phyloP scores from a whole-genome alignment of 2,888 invertebrate genomes.

The Trachelus tabidus region DNA sequence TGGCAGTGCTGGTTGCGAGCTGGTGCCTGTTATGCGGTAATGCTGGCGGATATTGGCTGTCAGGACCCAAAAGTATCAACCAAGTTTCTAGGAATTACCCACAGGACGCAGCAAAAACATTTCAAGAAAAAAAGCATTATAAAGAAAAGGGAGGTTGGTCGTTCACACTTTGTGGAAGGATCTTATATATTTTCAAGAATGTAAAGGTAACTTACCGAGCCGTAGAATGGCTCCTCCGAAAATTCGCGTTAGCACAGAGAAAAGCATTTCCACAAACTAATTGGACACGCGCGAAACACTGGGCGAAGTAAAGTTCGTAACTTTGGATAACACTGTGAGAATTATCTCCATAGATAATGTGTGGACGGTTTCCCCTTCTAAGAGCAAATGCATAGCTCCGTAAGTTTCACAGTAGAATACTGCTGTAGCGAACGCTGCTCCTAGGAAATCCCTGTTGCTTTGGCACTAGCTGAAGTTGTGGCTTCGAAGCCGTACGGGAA shows the following conservation, averaged over 20 bases:
- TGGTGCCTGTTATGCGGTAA: neutral
- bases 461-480: neutral
- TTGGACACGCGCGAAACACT: neutral
- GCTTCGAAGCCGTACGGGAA: conserved; percentile 9
- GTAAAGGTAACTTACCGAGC: neutral
- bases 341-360: neutral
- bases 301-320: too few relatives aligned
- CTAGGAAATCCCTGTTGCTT: conserved; percentile 1
- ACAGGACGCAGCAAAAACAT: neutral
- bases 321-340: neutral
- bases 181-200: neutral
- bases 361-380: neutral
- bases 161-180: neutral
- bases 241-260: neutral
- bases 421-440: neutral
- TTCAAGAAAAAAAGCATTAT: too few relatives aligned
- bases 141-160: neutral
- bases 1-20: neutral
- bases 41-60: neutral
- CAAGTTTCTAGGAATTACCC: neutral
- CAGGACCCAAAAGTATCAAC: neutral
- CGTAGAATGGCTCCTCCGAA: neutral
- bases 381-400: neutral
- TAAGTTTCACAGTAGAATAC: neutral
- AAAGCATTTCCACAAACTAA: neutral